Base-by-base conservation (phyloP, 2,888 invertebrate species). In the Parasteatoda lunata region DNA sequence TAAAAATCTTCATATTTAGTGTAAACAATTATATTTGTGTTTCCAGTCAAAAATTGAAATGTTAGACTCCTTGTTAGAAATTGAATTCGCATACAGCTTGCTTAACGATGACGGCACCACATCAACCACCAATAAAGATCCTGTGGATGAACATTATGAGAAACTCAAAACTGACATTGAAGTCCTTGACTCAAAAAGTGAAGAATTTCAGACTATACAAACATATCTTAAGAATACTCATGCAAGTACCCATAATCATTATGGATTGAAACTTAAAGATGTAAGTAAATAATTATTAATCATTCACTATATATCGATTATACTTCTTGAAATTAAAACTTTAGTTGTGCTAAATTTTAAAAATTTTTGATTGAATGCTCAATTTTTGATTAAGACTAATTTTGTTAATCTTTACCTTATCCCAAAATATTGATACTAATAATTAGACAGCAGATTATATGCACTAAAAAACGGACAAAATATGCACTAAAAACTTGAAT, bases 41-140 rank as follows among this genome's bases (percentile, higher is more conserved):
- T 49, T 91, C 47, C 91, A 95, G 94, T 91, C 93, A 89, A 95
- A 96, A 92, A 92, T 94, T 13, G 95, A 96, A 89, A 98, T 99
- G 97, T 92, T 99, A 89, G 97, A 98, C 90, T 96, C 95, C 89
- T 92, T 99, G 82, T 93, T 98, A 90, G 99, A 99, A 92, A 96
- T 99, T 90, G 98, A 99, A 93, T 95, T 98, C 77, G 98, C 99
- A 0, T 99, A 97, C 93, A 97, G 94, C 90, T 92, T 99, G 91
- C 93, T 99, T 90, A 95, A 95, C 90, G 92, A 94, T 73, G 78
- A 86, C 52, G 92, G 91, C 6, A 92, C 92, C 0, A 8, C 54
- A 47, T 30, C 30, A 30, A 30, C 30, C 0, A 92, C 92, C n/a
- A 93, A 94, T 3, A 91, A 91, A 87, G 93, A 94, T 91, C 95